These are phyloP conservation scores for Caenorhabditis panamensis DNA, from an alignment of 2,888 invertebrate species.

Conservation along the genomic window DNA sequence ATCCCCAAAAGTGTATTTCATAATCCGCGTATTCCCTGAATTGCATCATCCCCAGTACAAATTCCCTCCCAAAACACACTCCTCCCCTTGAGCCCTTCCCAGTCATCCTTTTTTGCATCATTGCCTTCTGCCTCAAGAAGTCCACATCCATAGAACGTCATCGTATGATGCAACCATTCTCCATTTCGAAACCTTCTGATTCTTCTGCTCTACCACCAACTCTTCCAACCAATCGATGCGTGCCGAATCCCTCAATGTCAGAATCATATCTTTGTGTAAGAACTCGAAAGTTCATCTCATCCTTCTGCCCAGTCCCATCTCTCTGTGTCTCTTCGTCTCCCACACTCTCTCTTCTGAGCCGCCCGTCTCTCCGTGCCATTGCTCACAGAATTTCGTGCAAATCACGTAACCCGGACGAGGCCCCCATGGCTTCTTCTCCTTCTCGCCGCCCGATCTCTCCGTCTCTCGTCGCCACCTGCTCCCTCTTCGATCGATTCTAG, in stretches of 20 bases:
- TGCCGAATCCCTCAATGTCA: too few species aligned
- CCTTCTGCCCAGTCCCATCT: too few species aligned
- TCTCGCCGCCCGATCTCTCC: not conserved
- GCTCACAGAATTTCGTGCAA: conserved; percentile 50
- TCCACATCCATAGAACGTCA: conserved; percentile 12
- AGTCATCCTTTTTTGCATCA: conserved; percentile 15
- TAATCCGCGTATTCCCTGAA: not conserved
- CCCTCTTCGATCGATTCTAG: conserved; percentile 10
- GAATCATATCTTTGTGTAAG: not conserved
- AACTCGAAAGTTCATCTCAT: conserved; percentile 23
- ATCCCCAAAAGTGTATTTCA: not conserved
- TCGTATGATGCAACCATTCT: too few species aligned
- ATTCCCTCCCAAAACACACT: not conserved
- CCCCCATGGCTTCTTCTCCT: not conserved
- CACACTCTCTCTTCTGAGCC: conserved; percentile 15
- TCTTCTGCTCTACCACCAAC: conserved; percentile 82
- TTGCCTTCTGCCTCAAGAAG: not conserved
- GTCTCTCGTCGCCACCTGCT: not conserved
- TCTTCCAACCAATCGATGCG: conserved; percentile 62
- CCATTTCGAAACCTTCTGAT: conserved; percentile 1
- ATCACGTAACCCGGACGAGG: conserved; percentile 46
- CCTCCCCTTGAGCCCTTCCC: not conserved
- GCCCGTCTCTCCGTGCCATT: conserved; percentile 20
- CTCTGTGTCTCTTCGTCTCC: conserved; percentile 28
- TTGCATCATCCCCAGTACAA: conserved; percentile 20